A percentile compares a stretch with the other conserved stretches of the same genome.
phyloP scores from a whole-genome alignment of 2,113 vertebrate species.

The Nothobranchius kuhntae region DNA sequence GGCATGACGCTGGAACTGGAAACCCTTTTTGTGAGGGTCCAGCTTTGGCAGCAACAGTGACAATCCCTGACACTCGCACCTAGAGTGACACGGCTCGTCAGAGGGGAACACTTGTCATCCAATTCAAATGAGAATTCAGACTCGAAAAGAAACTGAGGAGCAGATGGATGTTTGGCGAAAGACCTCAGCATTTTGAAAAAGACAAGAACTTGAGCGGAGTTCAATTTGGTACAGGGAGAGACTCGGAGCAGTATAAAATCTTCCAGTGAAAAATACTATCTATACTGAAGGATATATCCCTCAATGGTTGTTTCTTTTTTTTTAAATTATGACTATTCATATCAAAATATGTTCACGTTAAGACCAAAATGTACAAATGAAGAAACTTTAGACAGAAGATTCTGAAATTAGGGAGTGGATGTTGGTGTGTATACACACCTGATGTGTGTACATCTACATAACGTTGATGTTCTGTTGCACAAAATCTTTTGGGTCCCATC shows the following conservation, averaged over 20 bases:
- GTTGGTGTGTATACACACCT: too few relatives aligned
- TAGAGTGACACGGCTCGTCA: constrained; percentile 14
- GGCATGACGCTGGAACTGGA: neutral
- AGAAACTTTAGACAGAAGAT: too few relatives aligned
- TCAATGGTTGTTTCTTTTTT: too few relatives aligned
- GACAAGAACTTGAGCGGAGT: constrained; percentile 4
- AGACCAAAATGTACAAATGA: too few relatives aligned
- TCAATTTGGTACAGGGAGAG: constrained; percentile 10
- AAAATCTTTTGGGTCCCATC: too few relatives aligned
- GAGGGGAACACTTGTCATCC: constrained; percentile 27
- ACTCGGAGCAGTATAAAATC: neutral
- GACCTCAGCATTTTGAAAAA: constrained; percentile 2
- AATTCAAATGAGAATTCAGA: constrained; percentile 35
- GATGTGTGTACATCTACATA: too few relatives aligned
- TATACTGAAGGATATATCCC: neutral
- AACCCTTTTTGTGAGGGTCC: constrained; percentile 16
- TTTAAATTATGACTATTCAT: too few relatives aligned
- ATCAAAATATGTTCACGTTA: too few relatives aligned
- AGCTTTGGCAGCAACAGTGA: constrained; percentile 22
- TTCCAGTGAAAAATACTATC: neutral
- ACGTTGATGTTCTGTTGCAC: too few relatives aligned
- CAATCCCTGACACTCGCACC: constrained; percentile 13
- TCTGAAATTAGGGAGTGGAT: too few relatives aligned
- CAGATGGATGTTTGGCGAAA: constrained; percentile 2
- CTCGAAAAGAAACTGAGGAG: constrained; percentile 16